These are phyloP conservation scores for Sarcophaga variegata DNA, from an alignment of 2,888 invertebrate species.

Conservation along the genomic window DNA sequence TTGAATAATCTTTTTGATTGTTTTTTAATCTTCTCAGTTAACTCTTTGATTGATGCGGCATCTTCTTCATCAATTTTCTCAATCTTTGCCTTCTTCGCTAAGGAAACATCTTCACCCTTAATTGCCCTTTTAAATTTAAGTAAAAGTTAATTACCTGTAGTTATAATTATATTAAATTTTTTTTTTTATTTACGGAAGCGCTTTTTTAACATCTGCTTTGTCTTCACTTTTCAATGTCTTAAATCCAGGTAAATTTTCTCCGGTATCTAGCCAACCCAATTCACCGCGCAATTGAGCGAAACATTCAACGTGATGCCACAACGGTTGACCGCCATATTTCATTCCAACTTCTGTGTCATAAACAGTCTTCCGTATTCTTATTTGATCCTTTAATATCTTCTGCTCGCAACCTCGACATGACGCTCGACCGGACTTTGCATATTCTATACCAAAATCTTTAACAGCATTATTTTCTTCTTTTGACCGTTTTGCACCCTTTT, in stretches of 20 bases:
- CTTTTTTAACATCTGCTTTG: slow-evolving; percentile 84
- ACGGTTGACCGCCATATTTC: slow-evolving; percentile 91
- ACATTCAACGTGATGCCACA: slow-evolving; percentile 96
- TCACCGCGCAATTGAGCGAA: slow-evolving; percentile 89
- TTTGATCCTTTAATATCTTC: slow-evolving; percentile 88
- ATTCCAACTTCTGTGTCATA: slow-evolving; percentile 90
- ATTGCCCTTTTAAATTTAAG: slow-evolving; percentile 72
- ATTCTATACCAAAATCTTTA: slow-evolving; percentile 90
- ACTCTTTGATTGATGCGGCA: slow-evolving; percentile 83
- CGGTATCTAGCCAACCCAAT: slow-evolving; percentile 88
- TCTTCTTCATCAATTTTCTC: slow-evolving; percentile 84
- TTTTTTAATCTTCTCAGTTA: slow-evolving; percentile 83
- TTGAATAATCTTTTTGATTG: slow-evolving; percentile 82
- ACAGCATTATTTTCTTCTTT: slow-evolving; percentile 80
- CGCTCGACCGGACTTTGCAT: slow-evolving; percentile 92
- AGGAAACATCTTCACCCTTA: slow-evolving; percentile 84
- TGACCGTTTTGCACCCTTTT: slow-evolving; percentile 82
- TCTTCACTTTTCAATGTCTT: slow-evolving; percentile 87
- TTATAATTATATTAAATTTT: background rate
- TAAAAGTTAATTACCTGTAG: slow-evolving; percentile 6
- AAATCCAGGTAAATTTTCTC: slow-evolving; percentile 90
- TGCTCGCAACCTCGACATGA: slow-evolving; percentile 92
- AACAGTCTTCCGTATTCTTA: slow-evolving; percentile 92
- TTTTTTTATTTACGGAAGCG: slow-evolving; percentile 84
- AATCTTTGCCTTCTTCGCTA: slow-evolving; percentile 87